Evolutionary conservation across 2,113 vertebrate species (phyloP).

Genomic region (human (Homo sapiens)): DNA sequence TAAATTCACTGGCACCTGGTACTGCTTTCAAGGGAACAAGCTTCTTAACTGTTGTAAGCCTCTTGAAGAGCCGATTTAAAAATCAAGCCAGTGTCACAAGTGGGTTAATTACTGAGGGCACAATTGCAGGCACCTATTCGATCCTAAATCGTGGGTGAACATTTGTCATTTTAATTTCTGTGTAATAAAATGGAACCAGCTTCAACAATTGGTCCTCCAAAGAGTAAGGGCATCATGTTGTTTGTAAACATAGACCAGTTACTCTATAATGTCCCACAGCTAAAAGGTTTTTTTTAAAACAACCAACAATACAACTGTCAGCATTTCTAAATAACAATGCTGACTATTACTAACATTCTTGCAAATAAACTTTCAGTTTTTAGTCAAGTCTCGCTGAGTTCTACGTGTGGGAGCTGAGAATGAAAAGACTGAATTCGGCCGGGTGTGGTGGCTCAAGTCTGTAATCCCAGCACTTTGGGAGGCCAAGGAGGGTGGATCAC

Average conservation of each 20-base stretch:
- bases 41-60: neutral
- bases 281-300: neutral
- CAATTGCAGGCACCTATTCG: neutral
- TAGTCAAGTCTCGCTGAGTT: neutral
- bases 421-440: neutral
- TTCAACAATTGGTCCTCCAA: neutral
- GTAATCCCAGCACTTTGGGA: too few relatives aligned
- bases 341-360: neutral
- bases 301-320: neutral
- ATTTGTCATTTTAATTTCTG: conserved; percentile 1
- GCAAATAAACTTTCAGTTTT: neutral
- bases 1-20: neutral
- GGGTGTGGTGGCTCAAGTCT: too few relatives aligned
- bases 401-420: neutral
- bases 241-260: conserved; percentile 13
- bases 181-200: neutral
- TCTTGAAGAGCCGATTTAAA: neutral
- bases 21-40: neutral
- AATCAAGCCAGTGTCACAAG: neutral
- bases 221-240: neutral
- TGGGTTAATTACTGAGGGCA: neutral
- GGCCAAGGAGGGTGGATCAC: too few relatives aligned
- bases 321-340: neutral
- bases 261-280: neutral
- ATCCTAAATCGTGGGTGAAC: neutral